Conservation (phyloP, 1,140 invertebrate genomes). For the Pachypeltis micranthus region DNA sequence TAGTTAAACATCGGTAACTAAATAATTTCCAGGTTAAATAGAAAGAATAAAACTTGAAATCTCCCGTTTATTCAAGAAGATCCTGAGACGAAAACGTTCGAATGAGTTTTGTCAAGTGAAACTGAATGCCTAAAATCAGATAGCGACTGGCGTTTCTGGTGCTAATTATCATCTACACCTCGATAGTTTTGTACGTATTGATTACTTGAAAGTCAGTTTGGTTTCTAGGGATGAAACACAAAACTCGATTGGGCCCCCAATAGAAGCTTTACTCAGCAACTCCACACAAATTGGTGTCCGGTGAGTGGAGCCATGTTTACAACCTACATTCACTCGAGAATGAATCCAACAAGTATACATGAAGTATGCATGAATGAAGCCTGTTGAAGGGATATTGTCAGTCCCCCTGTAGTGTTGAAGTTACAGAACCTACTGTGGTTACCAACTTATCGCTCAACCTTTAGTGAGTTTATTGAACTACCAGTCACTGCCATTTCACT, state of each 20-base stretch:
- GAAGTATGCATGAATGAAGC: too few species aligned
- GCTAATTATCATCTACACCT: neutral
- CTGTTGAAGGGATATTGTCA: too few species aligned
- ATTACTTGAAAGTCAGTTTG: neutral
- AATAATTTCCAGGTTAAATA: constrained; percentile 13
- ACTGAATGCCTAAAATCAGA: constrained; percentile 17
- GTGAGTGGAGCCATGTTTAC: too few species aligned
- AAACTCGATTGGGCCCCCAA: neutral
- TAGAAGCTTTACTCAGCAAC: neutral
- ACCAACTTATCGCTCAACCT: too few species aligned
- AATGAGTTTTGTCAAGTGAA: constrained; percentile 12
- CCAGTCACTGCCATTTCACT: too few species aligned
- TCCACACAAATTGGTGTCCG: neutral
- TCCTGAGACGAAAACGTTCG: constrained; percentile 8
- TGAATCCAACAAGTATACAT: too few species aligned
- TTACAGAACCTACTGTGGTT: too few species aligned
- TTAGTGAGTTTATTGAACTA: too few species aligned
- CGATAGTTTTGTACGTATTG: neutral
- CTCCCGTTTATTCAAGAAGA: constrained; percentile 15
- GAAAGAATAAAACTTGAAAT: neutral
- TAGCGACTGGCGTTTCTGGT: constrained; percentile 14
- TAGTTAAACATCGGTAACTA: too few species aligned
- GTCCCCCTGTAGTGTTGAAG: too few species aligned
- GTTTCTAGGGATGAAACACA: constrained; percentile 10
- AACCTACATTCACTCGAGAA: too few species aligned